A percentile compares a stretch with the other conserved stretches of the same genome.
Conservation (phyloP, 2,113 vertebrate genomes). For the Eidolon helvum region DNA sequence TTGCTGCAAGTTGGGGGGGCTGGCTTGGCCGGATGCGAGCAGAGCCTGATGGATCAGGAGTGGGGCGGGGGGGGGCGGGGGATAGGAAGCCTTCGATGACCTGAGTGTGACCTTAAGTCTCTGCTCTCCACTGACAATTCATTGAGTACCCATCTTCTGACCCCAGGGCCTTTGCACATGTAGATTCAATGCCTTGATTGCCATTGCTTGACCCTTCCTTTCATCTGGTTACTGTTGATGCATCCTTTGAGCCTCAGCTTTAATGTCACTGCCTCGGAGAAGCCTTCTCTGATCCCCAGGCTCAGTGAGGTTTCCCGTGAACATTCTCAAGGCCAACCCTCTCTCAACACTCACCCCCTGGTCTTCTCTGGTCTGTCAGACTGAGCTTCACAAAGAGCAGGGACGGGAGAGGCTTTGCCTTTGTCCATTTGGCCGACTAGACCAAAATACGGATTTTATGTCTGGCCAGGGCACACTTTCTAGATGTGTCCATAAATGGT, state of each 20-base stretch:
- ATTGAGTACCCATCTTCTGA: accelerated
- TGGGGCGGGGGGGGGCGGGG: too few species aligned
- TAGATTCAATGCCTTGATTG: not conserved
- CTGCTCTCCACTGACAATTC: not conserved
- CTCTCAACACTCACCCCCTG: not conserved
- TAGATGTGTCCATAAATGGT: not conserved
- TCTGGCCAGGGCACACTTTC: not conserved
- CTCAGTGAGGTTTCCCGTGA: not conserved
- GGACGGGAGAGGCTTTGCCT: not conserved
- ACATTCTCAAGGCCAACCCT: not conserved
- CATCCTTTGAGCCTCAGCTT: not conserved
- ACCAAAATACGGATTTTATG: not conserved
- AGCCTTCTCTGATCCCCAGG: not conserved
- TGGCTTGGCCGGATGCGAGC: too few species aligned
- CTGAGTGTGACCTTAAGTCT: not conserved
- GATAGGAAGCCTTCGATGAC: not conserved
- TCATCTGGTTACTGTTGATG: not conserved
- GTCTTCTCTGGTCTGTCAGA: not conserved
- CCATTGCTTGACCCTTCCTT: not conserved
- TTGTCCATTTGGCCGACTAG: not conserved
- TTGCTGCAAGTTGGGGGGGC: too few species aligned
- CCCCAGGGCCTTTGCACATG: not conserved
- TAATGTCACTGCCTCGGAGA: not conserved
- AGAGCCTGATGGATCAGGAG: accelerated
- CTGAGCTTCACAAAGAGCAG: not conserved